Conservation (phyloP, 2,113 vertebrate species). For the Pelecanoides urinatrix region DNA sequence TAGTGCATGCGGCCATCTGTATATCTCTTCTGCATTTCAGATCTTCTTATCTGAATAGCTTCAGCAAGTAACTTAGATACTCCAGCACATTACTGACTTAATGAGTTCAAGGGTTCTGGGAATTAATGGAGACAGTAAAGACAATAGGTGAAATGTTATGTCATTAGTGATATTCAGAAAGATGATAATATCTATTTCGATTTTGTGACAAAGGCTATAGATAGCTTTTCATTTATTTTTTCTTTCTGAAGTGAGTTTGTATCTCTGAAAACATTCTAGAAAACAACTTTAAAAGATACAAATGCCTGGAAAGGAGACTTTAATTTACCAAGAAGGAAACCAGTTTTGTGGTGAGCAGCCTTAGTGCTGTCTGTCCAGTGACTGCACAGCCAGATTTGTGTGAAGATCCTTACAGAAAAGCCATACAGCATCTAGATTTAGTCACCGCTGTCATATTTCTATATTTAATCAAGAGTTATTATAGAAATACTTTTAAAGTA, state of each 20-base stretch:
- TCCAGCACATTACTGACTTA: neutral
- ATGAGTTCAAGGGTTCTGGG: neutral
- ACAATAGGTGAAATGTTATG: neutral
- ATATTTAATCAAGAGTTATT: slow-evolving; percentile 46
- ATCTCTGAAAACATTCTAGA: neutral
- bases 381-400: neutral
- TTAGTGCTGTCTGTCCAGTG: neutral
- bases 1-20: neutral
- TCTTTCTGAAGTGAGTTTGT: neutral
- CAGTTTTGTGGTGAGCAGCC: neutral
- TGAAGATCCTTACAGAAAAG: neutral
- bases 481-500: slow-evolving; percentile 53
- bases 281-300: neutral
- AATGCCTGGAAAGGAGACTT: neutral
- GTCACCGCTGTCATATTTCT: slow-evolving; percentile 28
- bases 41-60: neutral
- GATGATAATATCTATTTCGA: neutral
- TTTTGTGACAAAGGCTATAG: neutral
- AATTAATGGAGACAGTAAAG: neutral
- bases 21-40: neutral
- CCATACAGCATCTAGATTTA: neutral
- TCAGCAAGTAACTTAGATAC: neutral
- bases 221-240: neutral
- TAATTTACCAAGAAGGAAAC: neutral
- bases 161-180: neutral